Base-by-base conservation (phyloP, 2,888 invertebrate species). In the Craniophora ligustri region DNA sequence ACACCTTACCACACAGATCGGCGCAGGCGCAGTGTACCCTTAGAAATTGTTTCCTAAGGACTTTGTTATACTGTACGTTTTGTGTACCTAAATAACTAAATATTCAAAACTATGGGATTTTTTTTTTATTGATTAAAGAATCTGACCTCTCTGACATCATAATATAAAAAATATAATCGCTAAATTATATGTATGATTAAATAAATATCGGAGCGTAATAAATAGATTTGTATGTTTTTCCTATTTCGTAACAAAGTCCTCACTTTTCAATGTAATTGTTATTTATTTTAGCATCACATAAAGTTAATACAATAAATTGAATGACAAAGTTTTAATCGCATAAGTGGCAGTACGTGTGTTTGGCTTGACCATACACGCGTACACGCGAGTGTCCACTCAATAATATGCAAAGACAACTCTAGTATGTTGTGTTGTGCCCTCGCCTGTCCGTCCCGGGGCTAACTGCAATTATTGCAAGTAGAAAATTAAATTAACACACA, bases 401-500 rank as follows among this genome's bases (percentile, higher is more conserved):
- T 81, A n/a, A 76, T 84, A 86, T 85, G 85, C 88, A 87, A 83
- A 88, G 76, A 81, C 84, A 85, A 86, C 84, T 86, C 78, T 84
- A 86, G 85, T 86, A 80, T 79, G 81, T 82, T 77, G 75, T 75
- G 72, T 72, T 63, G 66, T 58, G 71, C 79, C 75, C 75, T 76
- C 77, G 79, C 78, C 79, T 75, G 81, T 75, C 80, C 75, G 82
- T 78, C 82, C 80, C 75, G 78, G 72, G 78, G 81, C 79, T 70
- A 77, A 78, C 82, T 85, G 87, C 89, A 91, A 91, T 92, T 90
- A 92, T 83, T 85, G 83, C 88, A 78, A 90, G 87, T 76, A 75
- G 91, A 91, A 92, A 92, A 92, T 92, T 92, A 91, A 92, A 92
- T 92, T 92, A 92, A 90, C 89, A 90, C 89, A 92, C 92, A 89